These are phyloP conservation scores for Poeciliopsis gracilis DNA, from an alignment of 2,797 vertebrate species.

Conservation along the genomic window DNA sequence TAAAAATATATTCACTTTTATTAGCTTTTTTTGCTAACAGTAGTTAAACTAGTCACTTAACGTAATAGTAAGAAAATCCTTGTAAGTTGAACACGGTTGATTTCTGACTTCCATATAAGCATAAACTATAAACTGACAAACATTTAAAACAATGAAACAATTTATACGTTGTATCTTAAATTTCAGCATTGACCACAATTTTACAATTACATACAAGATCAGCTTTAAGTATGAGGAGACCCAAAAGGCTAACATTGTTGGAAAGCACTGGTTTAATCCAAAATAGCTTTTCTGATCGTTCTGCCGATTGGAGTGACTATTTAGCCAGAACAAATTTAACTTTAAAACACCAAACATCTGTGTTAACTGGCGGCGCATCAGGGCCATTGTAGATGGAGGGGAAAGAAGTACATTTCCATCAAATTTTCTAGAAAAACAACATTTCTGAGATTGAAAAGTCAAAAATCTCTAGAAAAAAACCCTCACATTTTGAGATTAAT, in stretches of 20 bases:
- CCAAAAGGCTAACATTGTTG: not conserved
- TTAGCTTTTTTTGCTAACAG: not conserved
- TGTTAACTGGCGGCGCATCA: no score
- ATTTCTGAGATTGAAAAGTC: no score
- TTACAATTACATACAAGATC: not conserved
- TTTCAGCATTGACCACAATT: not conserved
- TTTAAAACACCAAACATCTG: not conserved
- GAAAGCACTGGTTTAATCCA: slow-evolving; percentile 12
- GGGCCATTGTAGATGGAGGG: no score
- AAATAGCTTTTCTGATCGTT: not conserved
- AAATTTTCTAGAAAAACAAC: no score
- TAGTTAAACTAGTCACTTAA: not conserved
- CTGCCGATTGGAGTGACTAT: not conserved
- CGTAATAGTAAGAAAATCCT: not conserved
- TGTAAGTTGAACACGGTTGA: not conserved
- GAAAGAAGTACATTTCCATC: no score
- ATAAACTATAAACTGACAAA: not conserved
- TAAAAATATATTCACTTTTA: not conserved
- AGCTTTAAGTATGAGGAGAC: not conserved
- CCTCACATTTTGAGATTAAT: no score
- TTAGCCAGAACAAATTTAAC: not conserved
- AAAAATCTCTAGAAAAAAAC: no score
- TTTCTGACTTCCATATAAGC: not conserved
- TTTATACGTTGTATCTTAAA: not conserved
- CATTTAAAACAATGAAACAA: not conserved